phyloP scores from a whole-genome alignment of 2,797 vertebrate genomes.

The Botia kubotai region DNA sequence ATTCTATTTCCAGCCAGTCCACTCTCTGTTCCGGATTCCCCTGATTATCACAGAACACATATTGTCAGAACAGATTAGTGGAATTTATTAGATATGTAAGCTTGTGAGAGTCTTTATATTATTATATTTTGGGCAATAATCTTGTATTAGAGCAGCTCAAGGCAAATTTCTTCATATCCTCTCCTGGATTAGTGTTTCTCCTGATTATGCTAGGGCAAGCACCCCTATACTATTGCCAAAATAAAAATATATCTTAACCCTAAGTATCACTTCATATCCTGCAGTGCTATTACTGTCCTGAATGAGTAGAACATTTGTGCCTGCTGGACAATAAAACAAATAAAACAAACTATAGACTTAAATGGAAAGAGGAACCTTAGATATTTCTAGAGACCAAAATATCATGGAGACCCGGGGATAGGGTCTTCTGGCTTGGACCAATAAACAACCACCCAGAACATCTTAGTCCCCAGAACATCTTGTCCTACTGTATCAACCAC shows the following conservation, averaged over 20 bases:
- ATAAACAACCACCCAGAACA: not conserved
- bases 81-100: constrained; percentile 44
- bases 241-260: not conserved
- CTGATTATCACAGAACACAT: constrained; percentile 28
- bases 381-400: not conserved
- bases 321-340: not conserved
- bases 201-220: not conserved
- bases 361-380: not conserved
- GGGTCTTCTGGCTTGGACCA: not conserved
- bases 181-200: not conserved
- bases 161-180: not conserved
- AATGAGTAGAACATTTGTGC: not conserved
- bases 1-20: not conserved
- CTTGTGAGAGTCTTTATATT: not conserved
- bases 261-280: not conserved
- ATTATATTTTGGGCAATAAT: constrained; percentile 6
- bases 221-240: not conserved
- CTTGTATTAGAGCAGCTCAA: constrained; percentile 20
- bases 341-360: not conserved
- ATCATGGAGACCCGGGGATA: not conserved
- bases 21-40: not conserved
- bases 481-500: not conserved
- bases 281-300: not conserved
- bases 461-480: too few species aligned
- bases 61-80: constrained; percentile 50